Evolutionary conservation across 1,140 invertebrate species (phyloP).

Genomic region (Whitmania pigra): DNA sequence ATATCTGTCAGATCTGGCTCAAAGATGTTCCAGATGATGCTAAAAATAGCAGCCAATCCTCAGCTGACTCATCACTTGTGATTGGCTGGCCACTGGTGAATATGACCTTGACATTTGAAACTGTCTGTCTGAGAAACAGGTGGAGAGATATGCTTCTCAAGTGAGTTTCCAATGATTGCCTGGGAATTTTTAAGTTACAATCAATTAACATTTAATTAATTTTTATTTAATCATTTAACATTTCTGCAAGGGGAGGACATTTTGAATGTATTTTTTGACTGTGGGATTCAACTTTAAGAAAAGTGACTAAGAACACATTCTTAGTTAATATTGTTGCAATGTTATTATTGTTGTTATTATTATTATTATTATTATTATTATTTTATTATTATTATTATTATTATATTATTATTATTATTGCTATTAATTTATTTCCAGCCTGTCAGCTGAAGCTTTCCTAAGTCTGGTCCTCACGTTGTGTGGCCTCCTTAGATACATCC

Average conservation of each 20-base stretch:
- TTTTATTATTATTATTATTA: too few relatives aligned
- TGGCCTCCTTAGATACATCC: too few relatives aligned
- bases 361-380: too few relatives aligned
- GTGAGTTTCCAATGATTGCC: neutral
- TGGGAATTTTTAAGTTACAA: too few relatives aligned
- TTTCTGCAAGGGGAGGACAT: too few relatives aligned
- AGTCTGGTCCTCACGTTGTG: too few relatives aligned
- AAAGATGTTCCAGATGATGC: neutral
- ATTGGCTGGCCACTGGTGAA: constrained; percentile 1
- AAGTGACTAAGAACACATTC: neutral
- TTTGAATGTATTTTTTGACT: neutral
- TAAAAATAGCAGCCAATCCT: neutral
- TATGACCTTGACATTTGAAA: constrained; percentile 8
- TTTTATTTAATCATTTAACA: too few relatives aligned
- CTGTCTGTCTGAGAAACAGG: neutral
- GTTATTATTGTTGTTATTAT: too few relatives aligned
- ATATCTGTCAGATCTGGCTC: neutral
- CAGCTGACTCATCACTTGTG: neutral
- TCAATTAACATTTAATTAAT: neutral
- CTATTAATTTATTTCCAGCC: too few relatives aligned
- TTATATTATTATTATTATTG: too few relatives aligned
- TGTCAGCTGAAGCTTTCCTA: too few relatives aligned
- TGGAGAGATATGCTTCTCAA: neutral
- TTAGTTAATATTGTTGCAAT: too few relatives aligned
- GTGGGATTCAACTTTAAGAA: neutral